A percentile compares a stretch with the other conserved stretches of the same genome.
These are phyloP conservation scores for Orycteropus afer DNA, from an alignment of 2,113 vertebrate species.

Conservation along the genomic window DNA sequence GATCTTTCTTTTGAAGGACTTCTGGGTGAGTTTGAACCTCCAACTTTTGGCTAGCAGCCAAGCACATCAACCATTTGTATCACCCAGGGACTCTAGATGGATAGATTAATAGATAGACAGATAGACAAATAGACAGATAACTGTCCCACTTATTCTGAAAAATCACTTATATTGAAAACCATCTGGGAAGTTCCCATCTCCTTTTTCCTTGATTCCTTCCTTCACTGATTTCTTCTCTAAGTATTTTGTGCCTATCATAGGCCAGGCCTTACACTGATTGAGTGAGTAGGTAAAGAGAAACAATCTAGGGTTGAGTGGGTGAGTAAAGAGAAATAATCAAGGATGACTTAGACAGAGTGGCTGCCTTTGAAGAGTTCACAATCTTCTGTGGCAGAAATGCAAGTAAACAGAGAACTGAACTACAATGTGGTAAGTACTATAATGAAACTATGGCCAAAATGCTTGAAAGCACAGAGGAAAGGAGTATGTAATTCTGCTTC, in stretches of 20 bases:
- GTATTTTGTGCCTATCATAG: neutral
- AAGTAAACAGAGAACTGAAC: neutral
- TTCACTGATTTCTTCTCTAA: neutral
- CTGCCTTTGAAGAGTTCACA: neutral
- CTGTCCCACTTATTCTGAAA: neutral
- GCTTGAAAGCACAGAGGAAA: neutral
- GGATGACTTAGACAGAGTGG: neutral
- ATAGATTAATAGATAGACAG: neutral
- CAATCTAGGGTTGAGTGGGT: neutral
- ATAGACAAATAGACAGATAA: neutral
- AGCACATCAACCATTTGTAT: neutral
- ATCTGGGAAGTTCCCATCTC: neutral
- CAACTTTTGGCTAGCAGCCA: neutral
- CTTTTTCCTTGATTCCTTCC: neutral
- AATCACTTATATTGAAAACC: neutral
- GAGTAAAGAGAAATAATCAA: constrained; percentile 25
- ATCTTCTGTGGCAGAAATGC: neutral
- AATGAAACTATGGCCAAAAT: neutral
- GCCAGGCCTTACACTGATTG: neutral
- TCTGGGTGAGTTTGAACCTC: neutral
- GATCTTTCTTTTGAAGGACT: neutral
- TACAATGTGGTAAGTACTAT: neutral
- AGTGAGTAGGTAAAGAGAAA: too few species aligned
- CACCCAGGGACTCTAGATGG: neutral
- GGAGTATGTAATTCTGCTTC: neutral